Conservation (phyloP, 2,888 invertebrate genomes). For the Seira ritae region DNA sequence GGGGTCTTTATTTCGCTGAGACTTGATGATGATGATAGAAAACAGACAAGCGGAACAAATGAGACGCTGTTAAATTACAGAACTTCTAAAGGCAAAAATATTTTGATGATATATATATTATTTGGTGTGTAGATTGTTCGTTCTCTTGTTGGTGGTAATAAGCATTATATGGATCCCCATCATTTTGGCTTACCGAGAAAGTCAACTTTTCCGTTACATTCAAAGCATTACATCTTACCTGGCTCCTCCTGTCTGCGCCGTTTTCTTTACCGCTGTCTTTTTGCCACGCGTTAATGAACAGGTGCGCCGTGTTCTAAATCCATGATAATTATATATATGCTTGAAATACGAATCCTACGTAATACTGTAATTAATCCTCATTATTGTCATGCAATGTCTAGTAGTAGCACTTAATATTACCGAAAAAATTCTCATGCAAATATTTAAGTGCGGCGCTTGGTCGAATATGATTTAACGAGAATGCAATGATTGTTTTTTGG, state of each 20-base stretch:
- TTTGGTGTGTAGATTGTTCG: constrained; percentile 71
- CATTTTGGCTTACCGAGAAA: constrained; percentile 77
- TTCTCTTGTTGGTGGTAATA: constrained; percentile 72
- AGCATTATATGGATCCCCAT: constrained; percentile 77
- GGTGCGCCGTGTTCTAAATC: constrained; percentile 73
- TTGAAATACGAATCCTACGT: not conserved
- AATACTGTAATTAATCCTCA: too few species aligned
- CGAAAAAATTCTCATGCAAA: too few species aligned
- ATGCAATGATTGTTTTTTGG: too few species aligned
- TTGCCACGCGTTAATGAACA: constrained; percentile 77
- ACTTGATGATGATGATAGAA: too few species aligned
- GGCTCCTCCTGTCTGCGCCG: constrained; percentile 79
- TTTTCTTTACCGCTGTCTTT: constrained; percentile 78
- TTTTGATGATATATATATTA: constrained; percentile 68
- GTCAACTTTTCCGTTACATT: constrained; percentile 79
- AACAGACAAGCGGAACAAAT: too few species aligned
- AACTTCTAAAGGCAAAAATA: too few species aligned
- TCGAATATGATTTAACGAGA: too few species aligned
- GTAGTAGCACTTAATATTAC: too few species aligned
- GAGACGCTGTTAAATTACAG: too few species aligned
- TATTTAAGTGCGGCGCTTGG: too few species aligned
- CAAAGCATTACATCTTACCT: constrained; percentile 78
- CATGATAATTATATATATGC: not conserved
- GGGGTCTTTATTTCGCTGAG: too few species aligned
- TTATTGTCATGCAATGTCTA: too few species aligned